Percentiles rank a stretch among this genome's conserved stretches.
These are phyloP conservation scores for Acronicta aceris DNA, from an alignment of 2,888 invertebrate genomes.

Conservation along the genomic window DNA sequence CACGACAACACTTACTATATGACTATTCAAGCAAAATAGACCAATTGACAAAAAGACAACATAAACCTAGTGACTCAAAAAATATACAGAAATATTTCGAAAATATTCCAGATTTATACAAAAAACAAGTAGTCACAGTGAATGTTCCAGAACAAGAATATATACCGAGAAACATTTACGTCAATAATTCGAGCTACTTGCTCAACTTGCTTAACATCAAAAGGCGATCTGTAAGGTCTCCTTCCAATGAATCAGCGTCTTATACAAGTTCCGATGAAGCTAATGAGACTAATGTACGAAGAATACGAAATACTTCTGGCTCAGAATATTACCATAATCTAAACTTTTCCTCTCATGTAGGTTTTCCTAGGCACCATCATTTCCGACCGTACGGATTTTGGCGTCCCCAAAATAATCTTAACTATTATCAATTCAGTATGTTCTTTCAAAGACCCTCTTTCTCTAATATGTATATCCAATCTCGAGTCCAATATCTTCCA, in stretches of 20 bases:
- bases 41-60: conserved; percentile 62
- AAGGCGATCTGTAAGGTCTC: conserved; percentile 49
- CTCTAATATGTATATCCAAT: conserved; percentile 55
- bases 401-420: conserved; percentile 62
- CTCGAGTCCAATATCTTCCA: conserved; percentile 62
- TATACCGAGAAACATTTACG: conserved; percentile 73
- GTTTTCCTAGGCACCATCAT: conserved; percentile 44
- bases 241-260: conserved; percentile 56
- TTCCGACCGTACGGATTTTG: conserved; percentile 64
- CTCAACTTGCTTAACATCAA: conserved; percentile 69
- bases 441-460: conserved; percentile 66
- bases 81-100: conserved; percentile 63
- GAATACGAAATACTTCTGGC: conserved; percentile 59
- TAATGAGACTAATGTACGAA: conserved; percentile 66
- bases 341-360: conserved; percentile 33
- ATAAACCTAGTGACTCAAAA: conserved; percentile 55
- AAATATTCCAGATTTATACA: conserved; percentile 70
- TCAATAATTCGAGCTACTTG: conserved; percentile 71
- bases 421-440: conserved; percentile 66
- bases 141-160: conserved; percentile 70
- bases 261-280: conserved; percentile 70
- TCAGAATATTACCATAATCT: conserved; percentile 44
- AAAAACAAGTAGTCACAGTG: conserved; percentile 65
- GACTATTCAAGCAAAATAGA: conserved; percentile 57
- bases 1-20: conserved; percentile 12